Evolutionary conservation across 2,113 vertebrate species (phyloP).

Genomic region (Loxodonta africana): DNA sequence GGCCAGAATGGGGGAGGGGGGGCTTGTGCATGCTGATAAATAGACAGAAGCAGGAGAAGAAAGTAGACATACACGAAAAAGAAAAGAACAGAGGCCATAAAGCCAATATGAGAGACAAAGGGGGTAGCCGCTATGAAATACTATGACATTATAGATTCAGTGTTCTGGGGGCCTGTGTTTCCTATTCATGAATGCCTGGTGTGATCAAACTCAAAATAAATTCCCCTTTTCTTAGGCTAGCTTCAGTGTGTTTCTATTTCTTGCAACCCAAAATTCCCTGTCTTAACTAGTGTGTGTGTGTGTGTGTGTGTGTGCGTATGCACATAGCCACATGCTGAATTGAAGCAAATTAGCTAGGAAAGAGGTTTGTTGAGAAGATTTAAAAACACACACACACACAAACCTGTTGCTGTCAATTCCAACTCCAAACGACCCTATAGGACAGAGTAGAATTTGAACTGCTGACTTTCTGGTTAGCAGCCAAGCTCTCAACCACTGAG

Average conservation of each 20-base stretch:
- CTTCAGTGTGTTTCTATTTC: not conserved
- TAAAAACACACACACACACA: too few relatives aligned
- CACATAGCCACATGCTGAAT: not conserved
- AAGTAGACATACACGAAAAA: too few relatives aligned
- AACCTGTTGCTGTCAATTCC: too few relatives aligned
- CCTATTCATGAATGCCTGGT: not conserved
- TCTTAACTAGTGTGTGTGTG: not conserved
- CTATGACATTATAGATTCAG: not conserved
- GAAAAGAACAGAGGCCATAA: too few relatives aligned
- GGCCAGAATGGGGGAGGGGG: too few relatives aligned
- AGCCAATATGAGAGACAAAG: not conserved
- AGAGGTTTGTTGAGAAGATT: not conserved
- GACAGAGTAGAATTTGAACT: too few relatives aligned
- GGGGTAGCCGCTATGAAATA: not conserved
- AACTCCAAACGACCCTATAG: too few relatives aligned
- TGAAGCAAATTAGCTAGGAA: not conserved
- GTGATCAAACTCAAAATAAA: conserved; percentile 17
- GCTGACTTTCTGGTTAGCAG: too few relatives aligned
- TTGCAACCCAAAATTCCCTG: not conserved
- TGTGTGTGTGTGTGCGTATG: too few relatives aligned
- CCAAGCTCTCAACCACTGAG: too few relatives aligned
- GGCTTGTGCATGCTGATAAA: too few relatives aligned
- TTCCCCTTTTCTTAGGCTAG: conserved; percentile 29
- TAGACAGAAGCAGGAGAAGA: too few relatives aligned
- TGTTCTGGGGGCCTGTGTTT: not conserved